A percentile compares a stretch with the other conserved stretches of the same genome.
Conservation (phyloP, 2,888 invertebrate species). For the Troides aeacus region DNA sequence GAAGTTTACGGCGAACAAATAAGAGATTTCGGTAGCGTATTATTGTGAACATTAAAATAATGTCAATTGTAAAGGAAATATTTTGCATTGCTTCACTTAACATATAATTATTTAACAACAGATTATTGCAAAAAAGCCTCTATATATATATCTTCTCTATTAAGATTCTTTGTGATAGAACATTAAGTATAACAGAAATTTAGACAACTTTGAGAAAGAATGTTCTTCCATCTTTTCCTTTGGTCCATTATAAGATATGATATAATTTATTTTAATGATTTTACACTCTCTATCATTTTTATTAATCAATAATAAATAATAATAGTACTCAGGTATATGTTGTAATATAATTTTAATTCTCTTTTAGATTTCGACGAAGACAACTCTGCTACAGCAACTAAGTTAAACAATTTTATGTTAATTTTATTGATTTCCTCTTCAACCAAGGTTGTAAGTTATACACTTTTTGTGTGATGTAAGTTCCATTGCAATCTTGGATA, state of each 20-base stretch:
- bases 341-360: neutral
- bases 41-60: slow-evolving; percentile 7
- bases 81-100: too few relatives aligned
- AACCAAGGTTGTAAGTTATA: neutral
- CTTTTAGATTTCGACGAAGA: slow-evolving; percentile 62
- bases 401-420: slow-evolving; percentile 10
- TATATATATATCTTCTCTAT: too few relatives aligned
- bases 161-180: too few relatives aligned
- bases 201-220: too few relatives aligned
- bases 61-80: neutral
- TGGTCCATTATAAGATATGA: too few relatives aligned
- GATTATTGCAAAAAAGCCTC: too few relatives aligned
- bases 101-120: too few relatives aligned
- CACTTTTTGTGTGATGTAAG: slow-evolving; percentile 10
- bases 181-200: too few relatives aligned
- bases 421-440: slow-evolving; percentile 11
- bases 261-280: too few relatives aligned
- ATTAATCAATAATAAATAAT: too few relatives aligned
- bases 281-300: too few relatives aligned
- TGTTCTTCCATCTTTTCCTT: too few relatives aligned
- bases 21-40: slow-evolving; percentile 61
- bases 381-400: slow-evolving; percentile 44
- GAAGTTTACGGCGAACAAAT: slow-evolving; percentile 71
- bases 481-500: neutral
- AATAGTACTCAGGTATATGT: neutral